Percentiles rank a stretch among this genome's conserved stretches.
Evolutionary conservation across 2,888 invertebrate genomes (phyloP).

Genomic region (Octonoba sinensis): DNA sequence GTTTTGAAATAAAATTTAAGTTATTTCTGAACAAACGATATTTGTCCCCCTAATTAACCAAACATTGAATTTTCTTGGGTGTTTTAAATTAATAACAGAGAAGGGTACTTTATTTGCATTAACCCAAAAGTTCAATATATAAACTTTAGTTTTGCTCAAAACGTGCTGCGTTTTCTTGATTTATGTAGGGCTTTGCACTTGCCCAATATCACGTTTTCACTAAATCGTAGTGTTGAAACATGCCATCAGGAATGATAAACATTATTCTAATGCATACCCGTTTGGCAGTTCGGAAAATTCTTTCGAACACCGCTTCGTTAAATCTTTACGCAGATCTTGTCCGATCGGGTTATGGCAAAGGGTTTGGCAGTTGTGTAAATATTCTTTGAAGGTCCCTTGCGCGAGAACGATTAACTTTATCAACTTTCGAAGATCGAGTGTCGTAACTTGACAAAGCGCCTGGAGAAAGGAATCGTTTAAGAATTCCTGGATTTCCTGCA

Average conservation of each 20-base stretch:
- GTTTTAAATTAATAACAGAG: conserved; percentile 54
- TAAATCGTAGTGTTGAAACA: conserved; percentile 10
- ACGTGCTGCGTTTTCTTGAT: conserved; percentile 48
- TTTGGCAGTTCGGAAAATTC: conserved; percentile 21
- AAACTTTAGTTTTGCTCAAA: conserved; percentile 34
- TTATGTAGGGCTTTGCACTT: conserved; percentile 6
- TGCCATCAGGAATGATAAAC: conserved; percentile 28
- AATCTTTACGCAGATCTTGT: conserved; percentile 5
- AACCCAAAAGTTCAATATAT: conserved; percentile 30
- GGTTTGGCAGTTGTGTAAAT: conserved; percentile 24
- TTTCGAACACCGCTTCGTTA: conserved; percentile 21
- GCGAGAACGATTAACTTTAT: conserved; percentile 17
- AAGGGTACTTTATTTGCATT: conserved; percentile 38
- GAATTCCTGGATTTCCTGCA: conserved; percentile 25
- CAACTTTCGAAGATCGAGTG: conserved; percentile 10
- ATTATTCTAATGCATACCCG: conserved; percentile 29
- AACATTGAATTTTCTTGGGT: conserved; percentile 44
- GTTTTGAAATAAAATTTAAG: conserved; percentile 42
- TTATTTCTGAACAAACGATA: conserved; percentile 33
- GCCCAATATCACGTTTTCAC: conserved; percentile 29
- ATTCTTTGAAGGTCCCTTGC: conserved; percentile 15
- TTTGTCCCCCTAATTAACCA: conserved; percentile 42
- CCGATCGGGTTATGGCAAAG: neutral
- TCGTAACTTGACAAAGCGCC: conserved; percentile 26
- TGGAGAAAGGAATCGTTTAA: conserved; percentile 18